Base-by-base conservation (phyloP, 2,888 invertebrate genomes). In the Drosophila mettleri region DNA sequence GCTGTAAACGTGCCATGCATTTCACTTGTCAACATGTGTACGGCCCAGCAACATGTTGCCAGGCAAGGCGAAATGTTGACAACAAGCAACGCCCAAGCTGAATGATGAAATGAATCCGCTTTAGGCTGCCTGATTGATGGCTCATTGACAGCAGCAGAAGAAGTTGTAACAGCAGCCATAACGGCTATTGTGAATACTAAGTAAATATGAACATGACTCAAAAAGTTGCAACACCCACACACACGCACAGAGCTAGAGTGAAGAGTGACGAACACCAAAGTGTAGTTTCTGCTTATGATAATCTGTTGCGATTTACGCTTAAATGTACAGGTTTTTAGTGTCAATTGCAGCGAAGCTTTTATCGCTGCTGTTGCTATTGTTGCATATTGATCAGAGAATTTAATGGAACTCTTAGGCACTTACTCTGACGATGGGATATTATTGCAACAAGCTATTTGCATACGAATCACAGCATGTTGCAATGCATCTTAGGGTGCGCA, bases 211-310 rank as follows among this genome's bases (percentile, higher is more conserved):
- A 20, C 74, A 74, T 88, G 83, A 88, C 86, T 83, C 83, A 83
- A 83, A 88, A 86, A 88, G 88, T 83, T 86, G 86, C 83, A 81
- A 71, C 69, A 73, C 62, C 48, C 61, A 62, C 58, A 61, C 49
- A 55, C 38, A n/a, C 48, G 31, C 34, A 29, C 18, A 36, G 24
- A 45, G 27, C 16, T 16, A 3, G 27, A 36, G 8, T 22, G 8
- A 24, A n/a, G n/a, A 14, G 12, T 20, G n/a, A n/a, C n/a, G n/a
- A 43, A n/a, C 24, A 20, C 43, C 43, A 14, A 24, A 31, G 52
- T 64, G 41, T 20, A 18, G 52, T 48, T 58, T 60, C 20, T 51
- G 67, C 61, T 74, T 76, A 69, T 63, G 70, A 54, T 67, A 65
- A 68, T 45, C 43, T 60, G 41, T 46, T 49, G 43, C 39, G 54